phyloP scores from a whole-genome alignment of 2,888 invertebrate species.

The Volucella zonaria region DNA sequence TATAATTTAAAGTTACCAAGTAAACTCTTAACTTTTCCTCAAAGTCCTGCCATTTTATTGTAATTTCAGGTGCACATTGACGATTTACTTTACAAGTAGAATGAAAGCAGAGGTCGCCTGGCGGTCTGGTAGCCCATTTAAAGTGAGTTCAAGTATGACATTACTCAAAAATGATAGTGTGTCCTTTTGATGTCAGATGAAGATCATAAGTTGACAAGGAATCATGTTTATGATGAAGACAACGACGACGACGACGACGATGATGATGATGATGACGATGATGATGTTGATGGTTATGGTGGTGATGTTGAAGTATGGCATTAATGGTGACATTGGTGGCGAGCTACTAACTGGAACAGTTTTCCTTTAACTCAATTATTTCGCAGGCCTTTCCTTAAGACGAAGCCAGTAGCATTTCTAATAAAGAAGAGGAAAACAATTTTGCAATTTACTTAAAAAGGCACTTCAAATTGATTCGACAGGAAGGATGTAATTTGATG shows the following conservation, averaged over 20 bases:
- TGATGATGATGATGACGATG: neutral
- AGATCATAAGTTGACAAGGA: slow-evolving; percentile 30
- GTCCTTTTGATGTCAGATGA: slow-evolving; percentile 50
- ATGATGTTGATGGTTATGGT: slow-evolving; percentile 15
- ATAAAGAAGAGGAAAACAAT: neutral
- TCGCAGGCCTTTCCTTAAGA: neutral
- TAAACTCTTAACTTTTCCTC: slow-evolving; percentile 47
- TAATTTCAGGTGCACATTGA: slow-evolving; percentile 61
- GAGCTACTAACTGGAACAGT: slow-evolving; percentile 41
- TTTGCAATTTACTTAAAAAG: slow-evolving; percentile 26
- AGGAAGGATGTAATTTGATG: slow-evolving; percentile 10
- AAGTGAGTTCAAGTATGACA: slow-evolving; percentile 53
- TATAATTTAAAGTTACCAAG: slow-evolving; percentile 70
- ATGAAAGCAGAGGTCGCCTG: neutral
- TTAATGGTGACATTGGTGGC: slow-evolving; percentile 35
- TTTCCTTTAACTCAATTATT: slow-evolving; percentile 51
- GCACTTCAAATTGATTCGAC: slow-evolving; percentile 11
- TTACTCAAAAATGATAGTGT: slow-evolving; percentile 51
- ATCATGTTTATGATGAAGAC: slow-evolving; percentile 28
- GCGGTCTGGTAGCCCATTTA: neutral
- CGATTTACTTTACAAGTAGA: slow-evolving; percentile 22
- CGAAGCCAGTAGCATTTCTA: too few relatives aligned
- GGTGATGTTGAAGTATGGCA: slow-evolving; percentile 7
- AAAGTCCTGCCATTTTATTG: slow-evolving; percentile 46
- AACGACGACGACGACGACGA: slow-evolving; percentile 9